Percentiles rank a stretch among this genome's conserved stretches.
phyloP scores from a whole-genome alignment of 1,140 invertebrate species.

The Zaprionus davidi region DNA sequence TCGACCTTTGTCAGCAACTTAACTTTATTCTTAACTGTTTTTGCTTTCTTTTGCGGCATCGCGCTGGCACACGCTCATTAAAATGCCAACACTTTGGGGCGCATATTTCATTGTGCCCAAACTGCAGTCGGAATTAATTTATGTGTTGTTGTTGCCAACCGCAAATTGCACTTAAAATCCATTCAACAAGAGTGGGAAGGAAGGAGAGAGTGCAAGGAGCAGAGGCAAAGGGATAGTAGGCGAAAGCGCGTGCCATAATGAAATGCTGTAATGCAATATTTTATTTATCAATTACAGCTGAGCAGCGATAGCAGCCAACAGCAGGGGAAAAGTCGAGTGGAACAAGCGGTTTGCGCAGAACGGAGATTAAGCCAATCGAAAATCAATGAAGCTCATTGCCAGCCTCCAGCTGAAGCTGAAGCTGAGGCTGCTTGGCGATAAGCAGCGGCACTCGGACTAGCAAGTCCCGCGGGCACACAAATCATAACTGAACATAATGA shows the following conservation, averaged over 20 bases:
- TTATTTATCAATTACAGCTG: conserved; percentile 66
- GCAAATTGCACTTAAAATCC: conserved; percentile 72
- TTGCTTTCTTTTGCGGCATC: conserved; percentile 8
- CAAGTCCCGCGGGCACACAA: conserved; percentile 22
- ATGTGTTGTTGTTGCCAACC: conserved; percentile 60
- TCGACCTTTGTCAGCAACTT: neutral
- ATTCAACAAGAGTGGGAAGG: conserved; percentile 30
- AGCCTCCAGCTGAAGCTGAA: conserved; percentile 16
- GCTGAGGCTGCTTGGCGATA: conserved; percentile 24
- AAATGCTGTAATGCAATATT: conserved; percentile 51
- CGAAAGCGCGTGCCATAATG: conserved; percentile 10
- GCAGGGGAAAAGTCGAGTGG: neutral
- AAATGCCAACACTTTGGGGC: conserved; percentile 52
- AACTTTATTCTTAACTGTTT: neutral
- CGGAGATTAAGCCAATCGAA: conserved; percentile 6
- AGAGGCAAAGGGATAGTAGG: neutral
- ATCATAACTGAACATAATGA: conserved; percentile 57
- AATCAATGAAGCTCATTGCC: conserved; percentile 12
- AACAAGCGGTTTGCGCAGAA: neutral
- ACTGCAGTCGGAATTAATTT: conserved; percentile 55
- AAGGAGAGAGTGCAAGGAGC: neutral
- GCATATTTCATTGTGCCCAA: conserved; percentile 36
- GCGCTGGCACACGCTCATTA: conserved; percentile 46
- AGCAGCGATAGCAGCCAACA: neutral
- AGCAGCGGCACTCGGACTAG: conserved; percentile 4